Conservation (phyloP, 1,140 invertebrate genomes). For the Triops cancriformis region DNA sequence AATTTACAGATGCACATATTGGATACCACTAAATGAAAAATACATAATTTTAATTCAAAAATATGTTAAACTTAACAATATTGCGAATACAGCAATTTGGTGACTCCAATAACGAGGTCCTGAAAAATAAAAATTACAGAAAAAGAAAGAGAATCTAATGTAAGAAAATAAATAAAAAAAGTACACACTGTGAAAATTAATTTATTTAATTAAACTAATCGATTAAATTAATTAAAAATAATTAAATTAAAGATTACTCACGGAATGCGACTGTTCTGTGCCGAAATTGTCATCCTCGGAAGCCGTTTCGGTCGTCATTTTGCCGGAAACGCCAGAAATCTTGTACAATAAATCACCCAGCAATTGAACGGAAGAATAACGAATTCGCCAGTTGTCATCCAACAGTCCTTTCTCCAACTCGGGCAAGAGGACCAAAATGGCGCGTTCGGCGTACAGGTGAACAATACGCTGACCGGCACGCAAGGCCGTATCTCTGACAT, state of each 20-base stretch:
- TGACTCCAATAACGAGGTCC: too few relatives aligned
- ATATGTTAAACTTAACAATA: too few relatives aligned
- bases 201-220: too few relatives aligned
- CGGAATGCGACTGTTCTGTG: slow-evolving; percentile 83
- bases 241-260: slow-evolving; percentile 32
- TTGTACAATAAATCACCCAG: slow-evolving; percentile 93
- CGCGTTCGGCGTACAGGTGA: slow-evolving; percentile 90
- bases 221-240: too few relatives aligned
- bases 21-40: too few relatives aligned
- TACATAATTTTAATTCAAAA: too few relatives aligned
- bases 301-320: slow-evolving; percentile 97
- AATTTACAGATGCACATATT: too few relatives aligned
- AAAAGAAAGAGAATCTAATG: too few relatives aligned
- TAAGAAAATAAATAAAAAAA: too few relatives aligned
- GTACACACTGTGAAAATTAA: too few relatives aligned
- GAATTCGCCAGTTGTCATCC: slow-evolving; percentile 97
- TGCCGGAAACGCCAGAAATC: slow-evolving; percentile 93
- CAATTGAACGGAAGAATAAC: slow-evolving; percentile 91
- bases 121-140: too few relatives aligned
- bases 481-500: slow-evolving; percentile 92
- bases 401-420: slow-evolving; percentile 89
- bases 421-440: slow-evolving; percentile 84
- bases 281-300: slow-evolving; percentile 99
- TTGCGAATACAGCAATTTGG: too few relatives aligned
- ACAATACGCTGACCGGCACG: slow-evolving; percentile 95